Conservation (phyloP, 2,113 vertebrate genomes). For the Prionailurus bengalensis region DNA sequence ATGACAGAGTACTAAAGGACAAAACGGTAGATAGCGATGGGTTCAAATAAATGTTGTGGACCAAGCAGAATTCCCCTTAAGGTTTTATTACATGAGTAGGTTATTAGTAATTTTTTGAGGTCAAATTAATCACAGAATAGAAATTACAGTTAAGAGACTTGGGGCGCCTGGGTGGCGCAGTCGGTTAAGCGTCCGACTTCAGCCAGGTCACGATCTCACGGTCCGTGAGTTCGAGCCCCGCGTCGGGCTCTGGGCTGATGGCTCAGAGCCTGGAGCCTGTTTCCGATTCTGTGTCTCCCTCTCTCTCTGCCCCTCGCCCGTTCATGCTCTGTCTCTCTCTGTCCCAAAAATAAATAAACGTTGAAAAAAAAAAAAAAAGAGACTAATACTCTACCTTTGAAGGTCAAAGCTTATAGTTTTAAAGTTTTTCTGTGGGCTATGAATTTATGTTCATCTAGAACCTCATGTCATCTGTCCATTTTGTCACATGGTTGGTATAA, state of each 20-base stretch:
- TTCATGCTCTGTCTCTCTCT: neutral
- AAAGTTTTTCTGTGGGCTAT: neutral
- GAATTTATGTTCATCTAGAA: constrained; percentile 41
- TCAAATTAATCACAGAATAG: neutral
- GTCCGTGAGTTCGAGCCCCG: too few relatives aligned
- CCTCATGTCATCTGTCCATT: neutral
- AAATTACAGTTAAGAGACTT: neutral
- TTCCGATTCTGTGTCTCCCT: too few relatives aligned
- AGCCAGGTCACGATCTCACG: too few relatives aligned
- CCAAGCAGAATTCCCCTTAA: neutral
- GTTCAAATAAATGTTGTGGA: neutral
- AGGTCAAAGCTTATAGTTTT: neutral
- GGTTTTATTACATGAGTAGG: constrained; percentile 12
- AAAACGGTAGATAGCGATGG: neutral
- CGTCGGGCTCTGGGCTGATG: neutral
- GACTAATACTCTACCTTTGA: neutral
- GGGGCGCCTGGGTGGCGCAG: neutral
- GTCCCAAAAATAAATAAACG: neutral
- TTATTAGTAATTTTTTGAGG: neutral
- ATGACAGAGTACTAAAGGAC: neutral
- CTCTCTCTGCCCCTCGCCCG: neutral
- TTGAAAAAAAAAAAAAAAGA: neutral
- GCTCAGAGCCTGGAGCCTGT: too few relatives aligned
- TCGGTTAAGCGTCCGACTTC: neutral
- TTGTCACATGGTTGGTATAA: neutral